Evolutionary conservation across 2,888 invertebrate species (phyloP), one percentile per base, ranked within the genome.

Genomic region (Chymomyza fuscimana): DNA sequence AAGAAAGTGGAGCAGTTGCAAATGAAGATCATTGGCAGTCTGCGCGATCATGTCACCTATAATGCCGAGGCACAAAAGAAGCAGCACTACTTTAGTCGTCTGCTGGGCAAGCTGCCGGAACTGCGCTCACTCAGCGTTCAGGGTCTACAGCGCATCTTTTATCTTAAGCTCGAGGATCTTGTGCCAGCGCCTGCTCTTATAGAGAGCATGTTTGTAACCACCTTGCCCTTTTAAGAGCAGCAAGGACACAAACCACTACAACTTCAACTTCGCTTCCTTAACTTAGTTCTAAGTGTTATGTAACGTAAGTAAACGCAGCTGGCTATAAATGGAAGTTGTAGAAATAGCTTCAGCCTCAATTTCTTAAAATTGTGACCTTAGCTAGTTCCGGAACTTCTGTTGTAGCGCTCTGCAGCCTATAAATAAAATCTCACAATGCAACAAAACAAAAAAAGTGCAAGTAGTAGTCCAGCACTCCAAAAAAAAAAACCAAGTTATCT

Each of bases 31-130:
- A 97, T 99, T 86, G 96, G 97, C 74, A 97, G 98, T 72, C 93
- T 99, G 71, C 95, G 98, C 59, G 99, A 99, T 89, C 99, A 99
- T 93, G 98, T 98, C 90, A 98, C 98, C 22, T 97, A 97, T 92
- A 96, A 97, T 91, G 95, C 96, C 32, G 96, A 96, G 88, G 96
- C 96, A 36, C 96, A 97, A 90, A 94, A 96, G 86, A 97, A 97
- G 89, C 95, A 97, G 25, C 97, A 98, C 89, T 98, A 98, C 93
- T 97, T 98, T 94, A 98, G 98, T 87, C 94, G 97, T 71, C 94
- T 98, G 73, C 93, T 98, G 76, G 97, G 97, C 65, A 98, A 98
- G 92, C 93, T 98, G 82, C 97, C 98, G 5, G 98, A 98, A 92
- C 94, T 99, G 83, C 94, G 98, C 77, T 97, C 97, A 66, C 94